phyloP scores from a whole-genome alignment of 1,140 invertebrate genomes.

The Magallana angulata region DNA sequence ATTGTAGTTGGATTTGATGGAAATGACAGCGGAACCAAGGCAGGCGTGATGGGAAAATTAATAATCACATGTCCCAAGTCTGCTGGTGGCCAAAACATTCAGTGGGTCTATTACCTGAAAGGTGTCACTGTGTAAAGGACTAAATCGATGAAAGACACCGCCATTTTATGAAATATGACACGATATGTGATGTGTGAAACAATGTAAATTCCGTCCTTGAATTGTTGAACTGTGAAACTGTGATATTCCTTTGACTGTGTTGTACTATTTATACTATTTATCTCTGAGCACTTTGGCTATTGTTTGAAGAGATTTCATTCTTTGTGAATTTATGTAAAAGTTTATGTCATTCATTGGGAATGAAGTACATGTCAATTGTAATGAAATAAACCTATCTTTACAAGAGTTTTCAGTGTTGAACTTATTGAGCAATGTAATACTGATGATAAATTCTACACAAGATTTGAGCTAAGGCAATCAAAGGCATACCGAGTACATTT shows the following conservation, averaged over 20 bases:
- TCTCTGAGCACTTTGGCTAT: neutral
- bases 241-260: neutral
- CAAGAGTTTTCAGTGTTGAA: too few relatives aligned
- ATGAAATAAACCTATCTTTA: too few relatives aligned
- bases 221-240: neutral
- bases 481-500: too few relatives aligned
- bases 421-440: too few relatives aligned
- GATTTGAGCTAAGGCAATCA: too few relatives aligned
- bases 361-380: neutral
- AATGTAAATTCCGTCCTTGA: constrained; percentile 14
- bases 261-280: constrained; percentile 8
- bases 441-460: too few relatives aligned
- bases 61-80: constrained; percentile 77
- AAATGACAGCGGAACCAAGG: constrained; percentile 74
- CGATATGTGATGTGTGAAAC: neutral
- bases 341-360: neutral
- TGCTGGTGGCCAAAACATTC: constrained; percentile 74
- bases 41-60: constrained; percentile 79
- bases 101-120: constrained; percentile 80
- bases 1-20: constrained; percentile 79
- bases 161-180: neutral
- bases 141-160: neutral
- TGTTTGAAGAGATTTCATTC: constrained; percentile 5
- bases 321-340: neutral
- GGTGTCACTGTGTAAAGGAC: constrained; percentile 68